Conservation (phyloP, 2,113 vertebrate genomes). For the Muscicapa adusta region DNA sequence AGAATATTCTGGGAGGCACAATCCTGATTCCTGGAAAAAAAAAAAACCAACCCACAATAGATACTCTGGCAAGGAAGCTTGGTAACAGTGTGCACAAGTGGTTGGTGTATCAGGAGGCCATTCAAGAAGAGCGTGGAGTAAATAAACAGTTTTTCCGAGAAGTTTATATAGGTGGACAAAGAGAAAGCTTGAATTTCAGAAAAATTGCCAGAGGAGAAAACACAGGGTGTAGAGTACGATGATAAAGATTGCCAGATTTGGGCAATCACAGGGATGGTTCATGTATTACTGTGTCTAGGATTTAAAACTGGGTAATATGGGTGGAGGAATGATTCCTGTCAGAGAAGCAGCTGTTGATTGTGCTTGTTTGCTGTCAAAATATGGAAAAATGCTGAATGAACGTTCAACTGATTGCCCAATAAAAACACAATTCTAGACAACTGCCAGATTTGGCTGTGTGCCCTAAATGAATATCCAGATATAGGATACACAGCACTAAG, state of each 20-base stretch:
- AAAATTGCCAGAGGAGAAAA: neutral
- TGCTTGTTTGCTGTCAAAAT: conserved; percentile 38
- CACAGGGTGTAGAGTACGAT: neutral
- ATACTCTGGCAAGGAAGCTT: neutral
- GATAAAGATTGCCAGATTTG: neutral
- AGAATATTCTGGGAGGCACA: neutral
- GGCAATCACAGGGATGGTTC: neutral
- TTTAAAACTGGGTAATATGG: neutral
- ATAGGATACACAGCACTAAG: conserved; percentile 24
- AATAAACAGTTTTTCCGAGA: neutral
- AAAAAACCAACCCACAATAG: no score
- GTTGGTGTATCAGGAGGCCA: neutral
- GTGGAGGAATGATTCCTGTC: neutral
- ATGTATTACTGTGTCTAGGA: neutral
- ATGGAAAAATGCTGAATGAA: conserved; percentile 25
- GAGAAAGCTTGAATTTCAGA: neutral
- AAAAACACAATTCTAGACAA: conserved; percentile 45
- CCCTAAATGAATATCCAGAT: conserved; percentile 36
- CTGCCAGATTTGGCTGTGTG: conserved; percentile 43
- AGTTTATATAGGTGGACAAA: neutral
- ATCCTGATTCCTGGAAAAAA: neutral
- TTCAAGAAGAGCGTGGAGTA: neutral
- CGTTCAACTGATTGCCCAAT: conserved; percentile 32
- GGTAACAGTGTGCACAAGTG: neutral
- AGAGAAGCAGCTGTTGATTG: conserved; percentile 36